Conservation (phyloP, 2,113 vertebrate genomes). For the Hystrix cristata region DNA sequence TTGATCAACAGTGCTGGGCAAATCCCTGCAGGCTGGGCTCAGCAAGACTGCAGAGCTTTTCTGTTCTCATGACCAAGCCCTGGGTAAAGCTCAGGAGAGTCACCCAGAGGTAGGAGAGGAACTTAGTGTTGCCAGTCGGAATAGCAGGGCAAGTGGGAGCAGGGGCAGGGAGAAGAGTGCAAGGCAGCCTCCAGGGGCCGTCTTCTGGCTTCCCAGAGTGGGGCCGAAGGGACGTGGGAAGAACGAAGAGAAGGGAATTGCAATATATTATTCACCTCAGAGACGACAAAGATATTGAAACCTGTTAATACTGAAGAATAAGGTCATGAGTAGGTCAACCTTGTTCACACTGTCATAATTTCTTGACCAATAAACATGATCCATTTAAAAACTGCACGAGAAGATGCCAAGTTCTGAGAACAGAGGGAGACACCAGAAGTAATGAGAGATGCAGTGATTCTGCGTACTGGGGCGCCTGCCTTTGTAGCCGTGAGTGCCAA, state of each 20-base stretch:
- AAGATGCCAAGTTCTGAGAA: not conserved
- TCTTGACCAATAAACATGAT: not conserved
- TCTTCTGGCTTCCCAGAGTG: not conserved
- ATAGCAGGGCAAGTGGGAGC: not conserved
- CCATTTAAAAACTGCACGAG: not conserved
- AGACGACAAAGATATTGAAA: not conserved
- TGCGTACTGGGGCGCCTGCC: not conserved
- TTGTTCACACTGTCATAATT: not conserved
- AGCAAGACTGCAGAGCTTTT: too few relatives aligned
- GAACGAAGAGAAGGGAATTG: not conserved
- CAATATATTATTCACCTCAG: not conserved
- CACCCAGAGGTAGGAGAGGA: not conserved
- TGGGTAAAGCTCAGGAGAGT: not conserved
- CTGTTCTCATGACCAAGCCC: not conserved
- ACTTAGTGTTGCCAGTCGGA: rapidly evolving
- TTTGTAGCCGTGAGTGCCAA: not conserved
- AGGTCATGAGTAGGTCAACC: not conserved
- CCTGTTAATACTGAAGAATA: not conserved
- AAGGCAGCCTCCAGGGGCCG: not conserved
- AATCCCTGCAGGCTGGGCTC: not conserved
- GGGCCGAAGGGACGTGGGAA: not conserved
- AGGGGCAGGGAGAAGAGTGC: not conserved
- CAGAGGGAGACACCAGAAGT: not conserved
- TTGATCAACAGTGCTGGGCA: not conserved
- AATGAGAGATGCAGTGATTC: not conserved